Evolutionary conservation across 1,140 invertebrate species (phyloP).

Genomic region (Caenorhabditis tropicalis): DNA sequence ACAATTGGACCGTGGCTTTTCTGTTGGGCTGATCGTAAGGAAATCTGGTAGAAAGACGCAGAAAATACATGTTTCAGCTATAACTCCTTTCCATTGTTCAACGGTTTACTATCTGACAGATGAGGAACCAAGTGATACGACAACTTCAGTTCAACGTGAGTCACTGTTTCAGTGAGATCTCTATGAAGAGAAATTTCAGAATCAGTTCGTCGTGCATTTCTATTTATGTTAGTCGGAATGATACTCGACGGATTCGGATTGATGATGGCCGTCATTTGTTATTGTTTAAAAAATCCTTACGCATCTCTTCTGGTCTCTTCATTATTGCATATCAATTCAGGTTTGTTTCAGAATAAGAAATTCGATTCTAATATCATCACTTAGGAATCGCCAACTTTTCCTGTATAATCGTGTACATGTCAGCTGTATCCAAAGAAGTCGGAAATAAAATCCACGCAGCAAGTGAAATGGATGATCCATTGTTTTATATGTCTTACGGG

Average conservation of each 20-base stretch:
- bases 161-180: too few relatives aligned
- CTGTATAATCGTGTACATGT: conserved; percentile 71
- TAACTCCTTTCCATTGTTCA: conserved; percentile 66
- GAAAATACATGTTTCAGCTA: conserved; percentile 55
- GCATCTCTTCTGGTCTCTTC: conserved; percentile 64
- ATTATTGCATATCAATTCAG: conserved; percentile 67
- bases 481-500: conserved; percentile 70
- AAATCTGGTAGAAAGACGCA: not conserved
- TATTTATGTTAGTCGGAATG: conserved; percentile 65
- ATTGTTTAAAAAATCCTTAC: conserved; percentile 63
- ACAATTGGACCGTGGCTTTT: conserved; percentile 70
- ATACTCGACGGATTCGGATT: conserved; percentile 63
- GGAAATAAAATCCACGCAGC: conserved; percentile 70
- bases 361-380: not conserved
- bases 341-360: conserved; percentile 27
- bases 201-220: conserved; percentile 65
- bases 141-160: conserved; percentile 68
- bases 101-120: conserved; percentile 60
- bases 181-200: conserved; percentile 55
- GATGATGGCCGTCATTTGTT: conserved; percentile 57
- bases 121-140: conserved; percentile 67
- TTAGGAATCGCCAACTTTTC: conserved; percentile 67
- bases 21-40: conserved; percentile 70
- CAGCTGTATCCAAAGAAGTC: conserved; percentile 71
- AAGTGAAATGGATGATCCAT: conserved; percentile 69